These are phyloP conservation scores for Cryptophagus acutangulus DNA, from an alignment of 2,888 invertebrate genomes.

Conservation along the genomic window DNA sequence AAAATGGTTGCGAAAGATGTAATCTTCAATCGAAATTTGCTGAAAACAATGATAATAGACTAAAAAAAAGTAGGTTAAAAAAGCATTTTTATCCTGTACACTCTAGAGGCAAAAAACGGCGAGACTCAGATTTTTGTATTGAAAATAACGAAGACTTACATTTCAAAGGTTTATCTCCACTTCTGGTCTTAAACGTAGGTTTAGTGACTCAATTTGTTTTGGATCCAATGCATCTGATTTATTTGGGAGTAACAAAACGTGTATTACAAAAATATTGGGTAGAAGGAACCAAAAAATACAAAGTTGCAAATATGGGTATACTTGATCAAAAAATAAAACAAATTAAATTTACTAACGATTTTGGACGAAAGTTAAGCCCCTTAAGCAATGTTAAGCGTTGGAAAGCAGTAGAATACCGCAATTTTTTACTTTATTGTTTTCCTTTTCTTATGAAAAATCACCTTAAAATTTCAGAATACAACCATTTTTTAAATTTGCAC, in stretches of 20 bases:
- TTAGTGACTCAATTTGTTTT: slow-evolving; percentile 13
- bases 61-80: no score
- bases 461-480: no score
- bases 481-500: no score
- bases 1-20: slow-evolving; percentile 9
- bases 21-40: slow-evolving; percentile 4
- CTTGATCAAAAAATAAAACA: no score
- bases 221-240: slow-evolving; percentile 14
- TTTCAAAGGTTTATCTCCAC: slow-evolving; percentile 6
- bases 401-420: no score
- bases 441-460: no score
- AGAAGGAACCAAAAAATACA: no score
- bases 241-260: slow-evolving; percentile 12
- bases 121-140: neutral
- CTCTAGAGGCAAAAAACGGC: neutral
- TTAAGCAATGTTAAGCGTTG: no score
- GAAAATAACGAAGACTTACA: neutral
- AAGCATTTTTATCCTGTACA: neutral
- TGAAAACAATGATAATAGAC: slow-evolving; percentile 1
- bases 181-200: slow-evolving; percentile 5
- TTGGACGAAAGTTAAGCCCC: no score
- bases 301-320: no score
- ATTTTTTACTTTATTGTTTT: no score
- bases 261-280: slow-evolving; percentile 10
- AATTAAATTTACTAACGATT: no score